Percentiles rank a stretch among this genome's conserved stretches.
These are phyloP conservation scores for Ondatra zibethicus DNA, from an alignment of 2,113 vertebrate genomes.

Conservation along the genomic window DNA sequence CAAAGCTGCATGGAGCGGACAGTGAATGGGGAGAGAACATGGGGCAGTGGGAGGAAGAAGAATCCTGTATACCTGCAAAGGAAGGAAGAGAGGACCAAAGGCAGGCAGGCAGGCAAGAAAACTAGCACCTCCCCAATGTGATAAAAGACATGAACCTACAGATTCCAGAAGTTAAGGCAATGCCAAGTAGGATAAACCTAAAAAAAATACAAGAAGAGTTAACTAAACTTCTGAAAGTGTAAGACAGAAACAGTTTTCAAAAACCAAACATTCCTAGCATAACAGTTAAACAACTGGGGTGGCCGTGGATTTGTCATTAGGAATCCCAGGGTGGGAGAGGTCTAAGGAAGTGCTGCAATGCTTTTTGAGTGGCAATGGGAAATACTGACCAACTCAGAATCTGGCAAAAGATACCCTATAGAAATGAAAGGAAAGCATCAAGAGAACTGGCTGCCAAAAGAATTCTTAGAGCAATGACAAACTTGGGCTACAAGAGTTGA, in stretches of 20 bases:
- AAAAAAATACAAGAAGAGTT: not conserved
- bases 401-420: not conserved
- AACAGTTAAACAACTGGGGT: not conserved
- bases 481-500: not conserved
- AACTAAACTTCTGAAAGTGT: not conserved
- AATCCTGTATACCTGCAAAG: no score
- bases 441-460: not conserved
- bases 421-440: not conserved
- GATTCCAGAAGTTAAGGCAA: not conserved
- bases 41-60: not conserved
- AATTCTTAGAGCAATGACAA: not conserved
- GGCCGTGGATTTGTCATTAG: not conserved
- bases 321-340: not conserved
- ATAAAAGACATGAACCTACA: not conserved
- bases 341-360: not conserved
- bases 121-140: not conserved
- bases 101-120: not conserved
- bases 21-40: not conserved
- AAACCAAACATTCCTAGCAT: not conserved
- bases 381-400: not conserved
- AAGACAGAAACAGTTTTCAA: not conserved
- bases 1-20: not conserved
- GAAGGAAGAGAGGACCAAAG: no score
- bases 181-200: not conserved
- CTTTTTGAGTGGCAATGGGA: not conserved